These are phyloP conservation scores for Trematomus bernacchii DNA, from an alignment of 2,797 vertebrate genomes.

Conservation along the genomic window DNA sequence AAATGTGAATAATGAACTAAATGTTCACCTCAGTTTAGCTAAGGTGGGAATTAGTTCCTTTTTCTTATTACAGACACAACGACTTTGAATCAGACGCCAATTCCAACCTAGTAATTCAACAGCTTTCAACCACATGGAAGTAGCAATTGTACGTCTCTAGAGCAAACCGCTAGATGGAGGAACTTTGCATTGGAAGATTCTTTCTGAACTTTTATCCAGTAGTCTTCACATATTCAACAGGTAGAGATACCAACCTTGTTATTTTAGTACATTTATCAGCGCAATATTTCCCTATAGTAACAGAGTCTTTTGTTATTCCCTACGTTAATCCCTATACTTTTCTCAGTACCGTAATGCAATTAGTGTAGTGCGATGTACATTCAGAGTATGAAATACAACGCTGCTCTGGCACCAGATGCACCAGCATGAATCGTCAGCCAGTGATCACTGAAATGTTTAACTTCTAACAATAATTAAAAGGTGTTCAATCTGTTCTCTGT, in stretches of 20 bases:
- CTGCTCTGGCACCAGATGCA: conserved; percentile 57
- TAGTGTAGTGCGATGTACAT: conserved; percentile 42
- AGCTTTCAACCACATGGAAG: conserved; percentile 62
- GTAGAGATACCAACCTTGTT: not conserved
- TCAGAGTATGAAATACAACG: conserved; percentile 54
- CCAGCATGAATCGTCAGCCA: conserved; percentile 59
- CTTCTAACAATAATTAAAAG: conserved; percentile 80
- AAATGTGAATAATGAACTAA: conserved; percentile 53
- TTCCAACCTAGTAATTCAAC: conserved; percentile 35
- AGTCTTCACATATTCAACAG: conserved; percentile 14
- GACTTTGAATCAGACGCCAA: conserved; percentile 36
- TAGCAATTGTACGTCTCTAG: conserved; percentile 24
- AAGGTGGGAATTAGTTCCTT: not conserved
- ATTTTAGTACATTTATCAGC: conserved; percentile 31
- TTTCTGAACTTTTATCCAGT: conserved; percentile 16
- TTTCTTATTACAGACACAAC: conserved; percentile 26
- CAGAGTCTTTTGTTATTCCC: conserved; percentile 22
- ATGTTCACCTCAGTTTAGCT: conserved; percentile 25
- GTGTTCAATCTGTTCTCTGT: conserved; percentile 67
- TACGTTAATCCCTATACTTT: conserved; percentile 55
- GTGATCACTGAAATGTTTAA: conserved; percentile 68
- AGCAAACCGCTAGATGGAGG: conserved; percentile 18
- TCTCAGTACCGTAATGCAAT: conserved; percentile 47
- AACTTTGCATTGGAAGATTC: conserved; percentile 29
- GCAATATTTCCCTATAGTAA: conserved; percentile 22